Percentiles rank a stretch among this genome's conserved stretches.
Conservation (phyloP, 2,797 vertebrate genomes). For the Gastrophryne carolinensis region DNA sequence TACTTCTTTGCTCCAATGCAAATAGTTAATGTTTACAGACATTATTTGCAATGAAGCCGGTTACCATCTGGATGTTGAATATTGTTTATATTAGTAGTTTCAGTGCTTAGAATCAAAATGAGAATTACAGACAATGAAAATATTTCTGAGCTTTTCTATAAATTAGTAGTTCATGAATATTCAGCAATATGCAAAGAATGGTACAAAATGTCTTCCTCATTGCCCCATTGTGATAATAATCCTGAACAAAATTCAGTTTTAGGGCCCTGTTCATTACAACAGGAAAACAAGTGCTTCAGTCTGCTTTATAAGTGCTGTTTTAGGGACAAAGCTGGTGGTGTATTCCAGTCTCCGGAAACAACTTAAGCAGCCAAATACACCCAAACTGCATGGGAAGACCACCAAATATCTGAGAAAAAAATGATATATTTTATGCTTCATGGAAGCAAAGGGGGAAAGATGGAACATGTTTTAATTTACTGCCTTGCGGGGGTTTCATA, state of each 20-base stretch:
- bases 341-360: too few species aligned
- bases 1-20: conserved; percentile 14
- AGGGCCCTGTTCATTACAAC: too few species aligned
- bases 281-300: too few species aligned
- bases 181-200: conserved; percentile 41
- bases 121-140: conserved; percentile 24
- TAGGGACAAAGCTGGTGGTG: too few species aligned
- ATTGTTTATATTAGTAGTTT: conserved; percentile 41
- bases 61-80: conserved; percentile 47
- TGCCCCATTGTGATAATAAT: conserved; percentile 35
- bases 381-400: too few species aligned
- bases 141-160: conserved; percentile 22
- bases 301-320: too few species aligned
- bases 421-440: too few species aligned
- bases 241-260: not conserved
- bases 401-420: too few species aligned
- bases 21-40: conserved; percentile 42
- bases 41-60: conserved; percentile 32
- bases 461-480: too few species aligned
- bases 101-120: conserved; percentile 25
- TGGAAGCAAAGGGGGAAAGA: too few species aligned
- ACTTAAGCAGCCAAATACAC: too few species aligned
- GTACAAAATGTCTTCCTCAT: conserved; percentile 8
- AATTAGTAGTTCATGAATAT: conserved; percentile 44
- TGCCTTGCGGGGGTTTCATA: too few species aligned